These are phyloP conservation scores for Microctonus hyperodae DNA, from an alignment of 2,888 invertebrate genomes.

Conservation along the genomic window DNA sequence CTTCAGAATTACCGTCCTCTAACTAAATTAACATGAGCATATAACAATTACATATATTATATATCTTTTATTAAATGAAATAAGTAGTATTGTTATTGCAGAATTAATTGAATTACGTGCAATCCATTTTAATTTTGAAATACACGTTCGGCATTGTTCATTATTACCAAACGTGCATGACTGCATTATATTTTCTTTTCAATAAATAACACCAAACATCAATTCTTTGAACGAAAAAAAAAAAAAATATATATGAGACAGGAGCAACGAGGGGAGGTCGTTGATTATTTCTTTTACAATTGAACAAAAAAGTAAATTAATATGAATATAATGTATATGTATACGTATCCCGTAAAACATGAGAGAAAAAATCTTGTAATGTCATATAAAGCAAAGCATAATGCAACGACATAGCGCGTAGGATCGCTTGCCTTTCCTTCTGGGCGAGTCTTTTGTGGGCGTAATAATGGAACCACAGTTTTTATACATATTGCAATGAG, in stretches of 20 bases:
- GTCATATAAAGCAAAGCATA: conserved; percentile 32
- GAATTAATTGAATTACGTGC: conserved; percentile 8
- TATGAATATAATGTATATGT: background rate
- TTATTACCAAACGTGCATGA: background rate
- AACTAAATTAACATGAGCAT: background rate
- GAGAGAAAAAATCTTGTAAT: conserved; percentile 1
- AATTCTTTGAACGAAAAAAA: background rate
- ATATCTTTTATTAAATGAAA: background rate
- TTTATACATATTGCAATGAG: conserved; percentile 31
- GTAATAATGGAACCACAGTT: conserved; percentile 39
- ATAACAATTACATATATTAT: background rate
- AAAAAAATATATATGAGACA: background rate
- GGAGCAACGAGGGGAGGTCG: background rate
- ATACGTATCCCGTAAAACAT: background rate
- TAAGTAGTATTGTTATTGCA: background rate
- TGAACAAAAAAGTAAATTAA: background rate
- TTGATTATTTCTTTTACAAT: conserved; percentile 13
- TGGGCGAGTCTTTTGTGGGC: conserved; percentile 40
- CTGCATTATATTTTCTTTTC: background rate
- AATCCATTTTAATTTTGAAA: conserved; percentile 13
- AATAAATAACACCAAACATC: background rate
- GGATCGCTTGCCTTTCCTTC: conserved; percentile 40
- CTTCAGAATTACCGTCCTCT: background rate
- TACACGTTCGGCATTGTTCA: conserved; percentile 7
- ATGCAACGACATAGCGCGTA: conserved; percentile 33